Conservation (phyloP, 2,797 vertebrate genomes). For the Tapera naevia region DNA sequence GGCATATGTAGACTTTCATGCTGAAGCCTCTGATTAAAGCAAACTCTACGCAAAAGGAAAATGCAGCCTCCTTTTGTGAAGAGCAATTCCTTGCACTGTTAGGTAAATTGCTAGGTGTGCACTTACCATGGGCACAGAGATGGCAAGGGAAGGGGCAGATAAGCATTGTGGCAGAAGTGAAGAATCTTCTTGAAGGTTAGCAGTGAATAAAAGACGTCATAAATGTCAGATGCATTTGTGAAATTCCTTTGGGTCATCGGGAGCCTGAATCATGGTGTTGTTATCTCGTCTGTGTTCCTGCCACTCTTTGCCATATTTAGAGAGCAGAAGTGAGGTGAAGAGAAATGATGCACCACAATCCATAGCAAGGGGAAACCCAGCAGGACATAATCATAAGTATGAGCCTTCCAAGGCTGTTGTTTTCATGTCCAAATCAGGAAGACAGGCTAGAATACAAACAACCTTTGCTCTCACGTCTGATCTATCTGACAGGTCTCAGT, state of each 20-base stretch:
- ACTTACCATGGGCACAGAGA: not conserved
- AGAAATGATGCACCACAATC: not conserved
- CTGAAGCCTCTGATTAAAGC: constrained; percentile 48
- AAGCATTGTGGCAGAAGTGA: rapidly evolving
- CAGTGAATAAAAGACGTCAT: not conserved
- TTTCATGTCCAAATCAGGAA: not conserved
- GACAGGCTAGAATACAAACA: not conserved
- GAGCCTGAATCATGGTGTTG: not conserved
- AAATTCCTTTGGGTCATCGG: not conserved
- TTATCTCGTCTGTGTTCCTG: not conserved
- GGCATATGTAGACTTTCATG: not conserved
- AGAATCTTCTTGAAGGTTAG: not conserved
- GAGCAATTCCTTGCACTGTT: constrained; percentile 15
- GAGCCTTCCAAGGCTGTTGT: not conserved
- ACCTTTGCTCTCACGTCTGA: not conserved
- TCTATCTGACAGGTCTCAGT: not conserved
- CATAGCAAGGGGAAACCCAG: not conserved
- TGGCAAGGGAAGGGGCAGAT: not conserved
- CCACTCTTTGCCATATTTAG: not conserved
- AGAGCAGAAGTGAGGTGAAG: not conserved
- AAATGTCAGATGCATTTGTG: not conserved
- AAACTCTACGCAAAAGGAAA: not conserved
- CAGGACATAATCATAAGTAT: not conserved
- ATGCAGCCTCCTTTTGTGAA: constrained; percentile 22
- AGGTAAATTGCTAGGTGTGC: not conserved